Conservation (phyloP, 2,888 invertebrate species). For the Schizaphis graminum region DNA sequence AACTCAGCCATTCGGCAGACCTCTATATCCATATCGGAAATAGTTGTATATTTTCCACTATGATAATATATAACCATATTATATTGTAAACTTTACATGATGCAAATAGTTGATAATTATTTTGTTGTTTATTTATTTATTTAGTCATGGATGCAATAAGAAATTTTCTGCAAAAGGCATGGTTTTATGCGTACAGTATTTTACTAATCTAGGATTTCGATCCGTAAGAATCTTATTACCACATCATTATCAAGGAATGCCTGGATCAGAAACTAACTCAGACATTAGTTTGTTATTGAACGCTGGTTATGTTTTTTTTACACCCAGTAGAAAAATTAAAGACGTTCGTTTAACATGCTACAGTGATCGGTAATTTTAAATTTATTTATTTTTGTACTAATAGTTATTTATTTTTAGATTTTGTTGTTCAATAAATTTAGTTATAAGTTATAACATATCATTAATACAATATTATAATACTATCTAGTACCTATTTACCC, state of each 20-base stretch:
- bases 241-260: slow-evolving; percentile 91
- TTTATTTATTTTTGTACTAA: not conserved
- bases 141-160: slow-evolving; percentile 88
- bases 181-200: slow-evolving; percentile 94
- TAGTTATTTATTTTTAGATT: not conserved
- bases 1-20: no score
- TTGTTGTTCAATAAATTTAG: not conserved
- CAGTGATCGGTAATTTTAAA: slow-evolving; percentile 81
- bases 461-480: not conserved
- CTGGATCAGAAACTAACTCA: slow-evolving; percentile 88
- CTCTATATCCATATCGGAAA: no score
- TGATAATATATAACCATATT: no score
- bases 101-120: not conserved
- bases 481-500: not conserved
- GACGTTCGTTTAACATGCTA: slow-evolving; percentile 89
- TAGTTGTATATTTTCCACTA: no score
- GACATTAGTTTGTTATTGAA: slow-evolving; percentile 87
- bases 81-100: slow-evolving; percentile 26
- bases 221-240: slow-evolving; percentile 96
- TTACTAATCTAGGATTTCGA: slow-evolving; percentile 87
- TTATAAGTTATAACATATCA: not conserved
- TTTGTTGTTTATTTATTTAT: slow-evolving; percentile 68
- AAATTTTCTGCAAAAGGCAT: slow-evolving; percentile 94
- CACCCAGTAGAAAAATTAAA: slow-evolving; percentile 89
- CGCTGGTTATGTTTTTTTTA: slow-evolving; percentile 89